Evolutionary conservation across 2,888 invertebrate genomes (phyloP), one percentile per base, ranked within the genome.

Genomic region (Allolobophora icterica): DNA sequence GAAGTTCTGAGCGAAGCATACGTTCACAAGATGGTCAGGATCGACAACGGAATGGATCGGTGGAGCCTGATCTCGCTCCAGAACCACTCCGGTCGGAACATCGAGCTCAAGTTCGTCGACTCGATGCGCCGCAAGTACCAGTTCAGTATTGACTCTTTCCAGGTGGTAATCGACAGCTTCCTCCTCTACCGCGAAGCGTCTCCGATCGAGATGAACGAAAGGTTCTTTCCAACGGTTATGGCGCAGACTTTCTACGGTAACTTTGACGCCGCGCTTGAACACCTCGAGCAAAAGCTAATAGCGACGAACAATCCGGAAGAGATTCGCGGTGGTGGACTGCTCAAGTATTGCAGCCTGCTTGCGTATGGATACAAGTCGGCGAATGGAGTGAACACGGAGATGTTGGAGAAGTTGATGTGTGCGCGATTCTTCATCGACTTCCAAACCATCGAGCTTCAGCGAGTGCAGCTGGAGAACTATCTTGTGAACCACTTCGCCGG

Each of bases 361-460:
- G 98, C 98, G 91, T 97, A 98, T 95, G 98, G 97, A 95, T 99
- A 99, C 96, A 97, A 97, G 94, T 97, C 99, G 90, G 98, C 98
- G 92, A 97, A 97, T 38, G 97, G 98, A 94, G 94, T 95, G 90
- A 97, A 97, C 96, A 95, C 99, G 95, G 98, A 98, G 95, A 97
- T 97, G 91, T 96, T 99, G 94, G 99, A 99, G 96, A 97, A 98
- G 93, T 99, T 99, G 96, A 99, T 99, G 99, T 99, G 99, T 97
- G 99, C 99, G 93, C 97, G 99, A 94, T 99, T 99, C 97, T 99
- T 99, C 96, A 99, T 99, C 95, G 99, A 99, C 96, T 99, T 99
- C 96, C 98, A 98, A 89, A 99, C 99, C 96, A 97, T 99, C 91
- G 96, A 96, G 92, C 98, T 98, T 95, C 99, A 99, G 96, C 97